Evolutionary conservation across 1,140 invertebrate species (phyloP).

Genomic region (Polyergus mexicanus): DNA sequence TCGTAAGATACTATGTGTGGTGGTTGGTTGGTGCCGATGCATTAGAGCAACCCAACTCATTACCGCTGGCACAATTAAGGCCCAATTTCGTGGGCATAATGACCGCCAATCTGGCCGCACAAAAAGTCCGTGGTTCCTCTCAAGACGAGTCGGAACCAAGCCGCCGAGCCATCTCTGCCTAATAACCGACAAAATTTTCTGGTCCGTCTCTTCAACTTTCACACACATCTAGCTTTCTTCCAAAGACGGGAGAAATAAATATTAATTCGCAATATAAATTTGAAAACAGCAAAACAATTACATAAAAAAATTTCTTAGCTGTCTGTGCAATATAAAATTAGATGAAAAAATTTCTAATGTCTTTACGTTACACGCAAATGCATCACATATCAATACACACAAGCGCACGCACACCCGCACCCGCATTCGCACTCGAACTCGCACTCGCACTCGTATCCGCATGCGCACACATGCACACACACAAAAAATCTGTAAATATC

Average conservation of each 20-base stretch:
- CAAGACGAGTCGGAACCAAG: constrained; percentile 76
- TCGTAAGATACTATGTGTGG: constrained; percentile 72
- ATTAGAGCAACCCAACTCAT: constrained; percentile 84
- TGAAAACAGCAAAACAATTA: neutral
- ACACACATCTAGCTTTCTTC: constrained; percentile 77
- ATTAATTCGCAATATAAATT: neutral
- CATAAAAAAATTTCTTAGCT: neutral
- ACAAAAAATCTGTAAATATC: neutral
- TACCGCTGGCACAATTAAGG: constrained; percentile 85
- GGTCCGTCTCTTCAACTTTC: constrained; percentile 67
- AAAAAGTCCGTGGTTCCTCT: constrained; percentile 78
- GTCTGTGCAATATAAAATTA: neutral
- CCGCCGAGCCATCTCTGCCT: constrained; percentile 76
- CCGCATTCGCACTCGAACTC: too few species aligned
- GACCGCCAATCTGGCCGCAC: constrained; percentile 82
- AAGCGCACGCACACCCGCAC: too few species aligned
- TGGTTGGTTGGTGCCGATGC: constrained; percentile 76
- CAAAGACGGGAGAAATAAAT: constrained; percentile 1
- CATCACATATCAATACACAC: neutral
- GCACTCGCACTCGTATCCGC: too few species aligned
- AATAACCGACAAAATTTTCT: constrained; percentile 83
- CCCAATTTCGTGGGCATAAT: constrained; percentile 84
- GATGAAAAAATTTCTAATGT: neutral
- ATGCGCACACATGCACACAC: too few species aligned
- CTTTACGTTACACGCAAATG: neutral